These are phyloP conservation scores for Tuberolachnus salignus DNA, from an alignment of 2,888 invertebrate species.

Conservation along the genomic window DNA sequence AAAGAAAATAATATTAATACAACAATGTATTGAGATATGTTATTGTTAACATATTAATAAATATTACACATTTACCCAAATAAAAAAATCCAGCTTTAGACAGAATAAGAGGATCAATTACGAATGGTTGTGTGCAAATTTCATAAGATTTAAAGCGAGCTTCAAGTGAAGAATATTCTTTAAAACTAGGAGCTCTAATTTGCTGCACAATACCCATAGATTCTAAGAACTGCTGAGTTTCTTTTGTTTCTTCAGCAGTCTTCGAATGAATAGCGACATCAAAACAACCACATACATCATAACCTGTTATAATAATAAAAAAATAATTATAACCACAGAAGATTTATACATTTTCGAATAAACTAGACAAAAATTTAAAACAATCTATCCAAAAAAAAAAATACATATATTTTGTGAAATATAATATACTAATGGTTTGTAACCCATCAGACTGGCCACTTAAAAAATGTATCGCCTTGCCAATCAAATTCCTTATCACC, in stretches of 20 bases:
- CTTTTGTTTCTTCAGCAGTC: neutral
- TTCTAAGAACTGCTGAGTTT: constrained; percentile 20
- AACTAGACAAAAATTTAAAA: neutral
- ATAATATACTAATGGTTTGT: too few species aligned
- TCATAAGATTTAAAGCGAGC: constrained; percentile 75
- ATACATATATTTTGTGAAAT: constrained; percentile 7
- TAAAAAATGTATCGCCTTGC: too few species aligned
- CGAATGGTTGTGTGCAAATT: constrained; percentile 82
- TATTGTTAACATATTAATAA: too few species aligned
- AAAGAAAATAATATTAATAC: constrained; percentile 19
- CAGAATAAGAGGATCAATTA: constrained; percentile 78
- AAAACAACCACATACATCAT: constrained; percentile 59
- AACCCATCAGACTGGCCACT: too few species aligned
- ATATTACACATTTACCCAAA: constrained; percentile 67
- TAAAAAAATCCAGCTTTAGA: constrained; percentile 93
- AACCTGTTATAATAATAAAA: constrained; percentile 57
- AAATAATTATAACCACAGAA: too few species aligned
- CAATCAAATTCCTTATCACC: too few species aligned
- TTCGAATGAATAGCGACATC: constrained; percentile 56
- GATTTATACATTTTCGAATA: neutral
- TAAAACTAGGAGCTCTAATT: constrained; percentile 68
- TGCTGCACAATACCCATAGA: constrained; percentile 59
- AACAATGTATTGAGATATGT: neutral
- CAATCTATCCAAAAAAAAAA: neutral
- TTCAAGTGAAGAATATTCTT: constrained; percentile 73